A percentile compares a stretch with the other conserved stretches of the same genome.
These are phyloP conservation scores for Poecilia wingei DNA, from an alignment of 2,797 vertebrate genomes.

Conservation along the genomic window DNA sequence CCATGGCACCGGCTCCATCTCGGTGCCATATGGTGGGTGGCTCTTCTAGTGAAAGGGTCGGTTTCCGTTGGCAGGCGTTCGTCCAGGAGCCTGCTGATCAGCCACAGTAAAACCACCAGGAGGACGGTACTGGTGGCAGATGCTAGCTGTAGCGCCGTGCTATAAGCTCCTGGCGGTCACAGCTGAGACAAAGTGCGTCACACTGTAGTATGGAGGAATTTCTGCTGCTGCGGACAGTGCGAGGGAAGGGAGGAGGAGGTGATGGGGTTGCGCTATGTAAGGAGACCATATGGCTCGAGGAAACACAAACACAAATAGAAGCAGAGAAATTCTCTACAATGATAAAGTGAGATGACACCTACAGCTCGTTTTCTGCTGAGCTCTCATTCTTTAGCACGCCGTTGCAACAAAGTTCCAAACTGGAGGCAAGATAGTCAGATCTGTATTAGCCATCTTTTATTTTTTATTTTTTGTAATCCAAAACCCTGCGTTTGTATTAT, in stretches of 20 bases:
- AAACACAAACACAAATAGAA: slow-evolving; percentile 49
- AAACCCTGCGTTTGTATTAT: neutral
- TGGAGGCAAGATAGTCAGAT: neutral
- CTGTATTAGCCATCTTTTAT: neutral
- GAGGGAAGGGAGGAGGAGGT: slow-evolving; percentile 18
- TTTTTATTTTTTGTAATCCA: neutral
- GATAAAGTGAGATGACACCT: slow-evolving; percentile 28
- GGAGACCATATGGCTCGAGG: slow-evolving; percentile 57
- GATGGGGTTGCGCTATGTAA: slow-evolving; percentile 26
- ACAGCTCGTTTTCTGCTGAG: slow-evolving; percentile 4
- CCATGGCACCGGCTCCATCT: slow-evolving; percentile 51
- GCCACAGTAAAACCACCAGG: slow-evolving; percentile 41
- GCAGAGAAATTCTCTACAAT: slow-evolving; percentile 7
- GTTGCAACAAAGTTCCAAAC: neutral
- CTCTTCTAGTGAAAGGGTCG: slow-evolving; percentile 44
- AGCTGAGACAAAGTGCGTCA: slow-evolving; percentile 59
- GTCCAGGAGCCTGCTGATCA: slow-evolving; percentile 66
- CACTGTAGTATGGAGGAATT: slow-evolving; percentile 66
- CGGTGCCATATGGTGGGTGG: slow-evolving; percentile 65
- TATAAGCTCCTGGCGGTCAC: slow-evolving; percentile 56
- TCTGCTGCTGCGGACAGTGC: slow-evolving; percentile 44
- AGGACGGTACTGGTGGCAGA: slow-evolving; percentile 63
- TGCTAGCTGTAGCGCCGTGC: slow-evolving; percentile 61
- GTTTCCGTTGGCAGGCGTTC: slow-evolving; percentile 59
- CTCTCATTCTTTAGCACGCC: neutral